Percentiles rank a stretch among this genome's conserved stretches.
phyloP scores from a whole-genome alignment of 2,797 vertebrate genomes.

The Cuniculus paca region DNA sequence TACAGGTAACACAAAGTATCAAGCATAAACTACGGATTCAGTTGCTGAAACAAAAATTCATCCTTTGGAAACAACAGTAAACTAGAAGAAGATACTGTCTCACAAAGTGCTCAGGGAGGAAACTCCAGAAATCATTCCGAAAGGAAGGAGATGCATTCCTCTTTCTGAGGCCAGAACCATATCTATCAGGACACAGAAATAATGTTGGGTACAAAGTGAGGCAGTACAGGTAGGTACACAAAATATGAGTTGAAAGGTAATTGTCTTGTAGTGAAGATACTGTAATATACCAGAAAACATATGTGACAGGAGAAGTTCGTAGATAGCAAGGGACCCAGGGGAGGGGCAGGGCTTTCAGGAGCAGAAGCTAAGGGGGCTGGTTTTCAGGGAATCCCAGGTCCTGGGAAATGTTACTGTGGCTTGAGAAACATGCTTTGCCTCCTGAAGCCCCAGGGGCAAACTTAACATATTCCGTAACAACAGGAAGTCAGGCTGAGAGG shows the following conservation, averaged over 20 bases:
- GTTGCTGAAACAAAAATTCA: constrained; percentile 29
- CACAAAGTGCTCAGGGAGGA: background rate
- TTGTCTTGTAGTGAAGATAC: background rate
- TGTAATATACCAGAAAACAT: background rate
- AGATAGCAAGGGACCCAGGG: background rate
- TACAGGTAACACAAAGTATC: background rate
- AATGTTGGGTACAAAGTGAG: background rate
- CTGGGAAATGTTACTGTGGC: background rate
- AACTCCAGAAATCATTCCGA: background rate
- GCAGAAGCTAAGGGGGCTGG: background rate
- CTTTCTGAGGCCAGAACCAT: background rate
- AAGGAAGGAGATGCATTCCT: background rate
- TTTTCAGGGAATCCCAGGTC: background rate
- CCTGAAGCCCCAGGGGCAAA: background rate
- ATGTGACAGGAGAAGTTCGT: background rate
- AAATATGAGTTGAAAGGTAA: background rate
- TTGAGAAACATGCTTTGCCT: background rate
- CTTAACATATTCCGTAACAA: background rate
- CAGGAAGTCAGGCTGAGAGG: background rate
- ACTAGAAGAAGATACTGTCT: background rate
- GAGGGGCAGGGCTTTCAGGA: background rate
- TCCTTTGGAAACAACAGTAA: background rate
- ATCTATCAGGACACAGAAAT: background rate
- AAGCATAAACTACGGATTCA: background rate
- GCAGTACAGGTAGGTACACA: background rate